A percentile compares a stretch with the other conserved stretches of the same genome.
Evolutionary conservation across 2,113 vertebrate species (phyloP).

Genomic region (Paedocypris sp.): DNA sequence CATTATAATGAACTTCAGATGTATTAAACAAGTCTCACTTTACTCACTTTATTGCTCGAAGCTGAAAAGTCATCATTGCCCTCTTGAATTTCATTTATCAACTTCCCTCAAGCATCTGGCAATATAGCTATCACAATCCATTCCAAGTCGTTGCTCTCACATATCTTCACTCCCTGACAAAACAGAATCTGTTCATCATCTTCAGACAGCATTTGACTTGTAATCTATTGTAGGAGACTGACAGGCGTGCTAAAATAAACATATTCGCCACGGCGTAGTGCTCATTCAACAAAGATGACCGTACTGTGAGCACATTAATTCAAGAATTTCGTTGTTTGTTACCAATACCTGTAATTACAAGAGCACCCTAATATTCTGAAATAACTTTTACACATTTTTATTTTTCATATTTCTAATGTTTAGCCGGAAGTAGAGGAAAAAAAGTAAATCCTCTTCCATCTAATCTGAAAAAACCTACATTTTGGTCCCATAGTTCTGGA

Average conservation of each 20-base stretch:
- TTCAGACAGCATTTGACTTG: conserved; percentile 27
- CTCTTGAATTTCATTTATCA: conserved; percentile 44
- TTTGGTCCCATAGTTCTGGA: conserved; percentile 40
- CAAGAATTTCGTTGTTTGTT: background rate
- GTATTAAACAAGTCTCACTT: background rate
- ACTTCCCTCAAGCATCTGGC: conserved; percentile 47
- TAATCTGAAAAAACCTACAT: conserved; percentile 39
- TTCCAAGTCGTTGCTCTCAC: conserved; percentile 23
- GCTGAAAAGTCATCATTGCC: conserved; percentile 35
- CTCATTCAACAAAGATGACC: background rate
- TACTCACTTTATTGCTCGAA: conserved; percentile 1
- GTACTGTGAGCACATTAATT: background rate
- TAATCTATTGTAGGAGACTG: conserved; percentile 22
- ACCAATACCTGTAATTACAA: too few relatives aligned
- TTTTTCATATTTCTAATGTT: too few relatives aligned
- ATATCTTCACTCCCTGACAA: conserved; percentile 34
- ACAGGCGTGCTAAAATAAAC: conserved; percentile 40
- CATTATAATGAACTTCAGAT: too few relatives aligned
- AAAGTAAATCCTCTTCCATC: conserved; percentile 33
- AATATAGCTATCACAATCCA: conserved; percentile 39
- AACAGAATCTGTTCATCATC: conserved; percentile 34
- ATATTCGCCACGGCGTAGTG: conserved; percentile 20
- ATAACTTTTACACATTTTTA: too few relatives aligned
- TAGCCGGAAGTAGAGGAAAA: conserved; percentile 21
- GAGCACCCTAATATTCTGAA: too few relatives aligned